Conservation (phyloP, 2,888 invertebrate species). For the Xylophagus ater region DNA sequence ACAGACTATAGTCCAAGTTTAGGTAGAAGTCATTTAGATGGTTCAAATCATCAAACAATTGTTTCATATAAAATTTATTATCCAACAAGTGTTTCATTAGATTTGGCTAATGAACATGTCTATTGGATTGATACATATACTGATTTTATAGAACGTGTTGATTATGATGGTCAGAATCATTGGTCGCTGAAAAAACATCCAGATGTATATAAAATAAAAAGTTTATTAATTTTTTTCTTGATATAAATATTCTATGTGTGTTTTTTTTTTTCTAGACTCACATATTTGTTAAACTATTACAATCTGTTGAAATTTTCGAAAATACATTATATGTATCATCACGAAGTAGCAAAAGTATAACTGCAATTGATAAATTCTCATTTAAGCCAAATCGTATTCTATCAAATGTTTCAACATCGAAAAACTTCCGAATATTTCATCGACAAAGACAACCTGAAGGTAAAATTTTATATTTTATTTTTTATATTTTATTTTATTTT, state of each 20-base stretch:
- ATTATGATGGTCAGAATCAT: constrained; percentile 61
- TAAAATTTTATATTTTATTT: constrained; percentile 24
- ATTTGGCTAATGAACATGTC: constrained; percentile 56
- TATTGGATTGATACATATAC: constrained; percentile 76
- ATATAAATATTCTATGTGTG: constrained; percentile 10
- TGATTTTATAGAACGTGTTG: constrained; percentile 64
- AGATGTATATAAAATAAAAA: constrained; percentile 26
- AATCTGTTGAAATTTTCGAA: constrained; percentile 63
- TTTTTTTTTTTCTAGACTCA: constrained; percentile 25
- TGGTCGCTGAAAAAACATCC: constrained; percentile 34
- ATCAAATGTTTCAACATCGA: constrained; percentile 47
- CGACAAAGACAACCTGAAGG: constrained; percentile 64
- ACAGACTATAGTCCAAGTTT: constrained; percentile 59
- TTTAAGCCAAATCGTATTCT: constrained; percentile 40
- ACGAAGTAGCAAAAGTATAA: constrained; percentile 55
- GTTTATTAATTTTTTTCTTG: constrained; percentile 5
- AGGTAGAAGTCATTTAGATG: constrained; percentile 54
- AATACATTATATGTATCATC: constrained; percentile 61
- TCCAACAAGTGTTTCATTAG: constrained; percentile 61
- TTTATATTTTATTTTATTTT: background rate
- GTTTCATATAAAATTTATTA: constrained; percentile 62
- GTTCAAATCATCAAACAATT: constrained; percentile 48
- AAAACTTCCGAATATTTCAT: constrained; percentile 61
- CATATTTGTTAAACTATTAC: constrained; percentile 40
- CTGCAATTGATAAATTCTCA: constrained; percentile 48